Percentiles rank a stretch among this genome's conserved stretches.
phyloP scores from a whole-genome alignment of 2,888 invertebrate genomes.

The Trachelus tabidus region DNA sequence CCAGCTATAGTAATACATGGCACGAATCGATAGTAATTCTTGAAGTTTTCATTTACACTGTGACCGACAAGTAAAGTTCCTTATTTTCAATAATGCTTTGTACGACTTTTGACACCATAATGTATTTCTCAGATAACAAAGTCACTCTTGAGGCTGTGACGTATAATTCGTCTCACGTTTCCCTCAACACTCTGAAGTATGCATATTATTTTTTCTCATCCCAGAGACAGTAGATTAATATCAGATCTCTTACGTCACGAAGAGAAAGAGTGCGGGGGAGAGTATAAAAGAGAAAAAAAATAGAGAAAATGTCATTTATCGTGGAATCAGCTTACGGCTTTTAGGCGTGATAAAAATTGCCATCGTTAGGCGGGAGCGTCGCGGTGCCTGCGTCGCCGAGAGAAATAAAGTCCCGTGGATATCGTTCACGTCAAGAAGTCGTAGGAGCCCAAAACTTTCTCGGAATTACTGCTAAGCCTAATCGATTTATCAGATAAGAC shows the following conservation, averaged over 20 bases:
- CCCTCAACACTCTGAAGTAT: neutral
- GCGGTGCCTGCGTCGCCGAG: neutral
- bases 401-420: neutral
- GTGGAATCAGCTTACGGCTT: neutral
- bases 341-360: neutral
- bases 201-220: neutral
- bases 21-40: neutral
- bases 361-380: neutral
- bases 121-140: neutral
- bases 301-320: neutral
- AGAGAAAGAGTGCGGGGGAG: neutral
- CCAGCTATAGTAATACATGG: neutral
- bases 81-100: neutral
- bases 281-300: neutral
- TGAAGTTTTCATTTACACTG: neutral
- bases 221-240: neutral
- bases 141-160: neutral
- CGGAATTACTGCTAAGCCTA: neutral
- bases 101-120: neutral
- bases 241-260: neutral
- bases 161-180: neutral
- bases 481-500: neutral
- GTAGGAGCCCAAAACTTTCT: neutral
- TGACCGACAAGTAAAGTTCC: neutral
- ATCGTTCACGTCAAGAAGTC: neutral